These are phyloP conservation scores for Phyllotis vaccarum DNA, from an alignment of 2,797 vertebrate genomes.

Conservation along the genomic window DNA sequence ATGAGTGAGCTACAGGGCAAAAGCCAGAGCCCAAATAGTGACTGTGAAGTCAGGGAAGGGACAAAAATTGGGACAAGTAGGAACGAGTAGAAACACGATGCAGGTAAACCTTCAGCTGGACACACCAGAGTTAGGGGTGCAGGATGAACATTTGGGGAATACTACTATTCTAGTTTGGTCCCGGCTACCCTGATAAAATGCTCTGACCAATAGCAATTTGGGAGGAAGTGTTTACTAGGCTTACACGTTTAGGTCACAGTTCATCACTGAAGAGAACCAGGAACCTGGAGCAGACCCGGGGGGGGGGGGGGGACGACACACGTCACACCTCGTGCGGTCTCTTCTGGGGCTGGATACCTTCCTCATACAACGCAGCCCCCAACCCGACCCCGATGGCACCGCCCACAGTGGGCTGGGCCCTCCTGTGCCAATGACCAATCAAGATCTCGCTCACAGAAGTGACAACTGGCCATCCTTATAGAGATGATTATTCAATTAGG, in stretches of 20 bases:
- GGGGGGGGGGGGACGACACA: too few species aligned
- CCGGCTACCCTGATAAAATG: neutral
- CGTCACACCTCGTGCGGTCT: accelerated
- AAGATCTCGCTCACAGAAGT: neutral
- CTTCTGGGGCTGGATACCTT: neutral
- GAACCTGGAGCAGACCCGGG: neutral
- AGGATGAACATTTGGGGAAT: neutral
- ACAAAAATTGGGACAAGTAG: neutral
- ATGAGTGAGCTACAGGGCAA: neutral
- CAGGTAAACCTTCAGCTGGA: neutral
- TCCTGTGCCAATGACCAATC: neutral
- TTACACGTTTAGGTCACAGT: too few species aligned
- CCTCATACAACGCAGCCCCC: neutral
- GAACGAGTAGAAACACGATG: accelerated
- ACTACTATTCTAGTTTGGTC: too few species aligned
- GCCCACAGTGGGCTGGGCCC: neutral
- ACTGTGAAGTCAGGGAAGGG: neutral
- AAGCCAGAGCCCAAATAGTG: neutral
- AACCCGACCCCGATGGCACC: too few species aligned
- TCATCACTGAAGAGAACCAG: neutral
- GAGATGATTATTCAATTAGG: neutral
- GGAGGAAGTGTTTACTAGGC: neutral
- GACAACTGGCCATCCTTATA: neutral
- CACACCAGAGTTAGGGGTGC: neutral
- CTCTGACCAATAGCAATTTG: neutral